These are phyloP conservation scores for Bagarius yarrelli DNA, from an alignment of 2,113 vertebrate genomes.

Conservation along the genomic window DNA sequence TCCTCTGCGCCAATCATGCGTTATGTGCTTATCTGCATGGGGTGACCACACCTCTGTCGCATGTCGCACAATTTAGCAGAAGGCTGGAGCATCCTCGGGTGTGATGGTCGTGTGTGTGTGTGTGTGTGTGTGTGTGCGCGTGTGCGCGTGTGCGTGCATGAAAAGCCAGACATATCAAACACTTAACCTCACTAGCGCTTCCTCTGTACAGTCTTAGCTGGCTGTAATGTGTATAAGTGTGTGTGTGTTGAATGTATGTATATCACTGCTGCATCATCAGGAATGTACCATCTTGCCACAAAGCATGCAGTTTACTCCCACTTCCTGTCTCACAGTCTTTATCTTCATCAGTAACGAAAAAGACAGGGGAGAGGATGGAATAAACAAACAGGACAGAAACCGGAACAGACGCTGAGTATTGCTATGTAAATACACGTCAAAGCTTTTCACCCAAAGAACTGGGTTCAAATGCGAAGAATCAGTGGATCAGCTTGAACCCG, in stretches of 20 bases:
- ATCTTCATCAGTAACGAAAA: neutral
- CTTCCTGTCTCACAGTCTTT: constrained; percentile 6
- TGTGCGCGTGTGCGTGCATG: neutral
- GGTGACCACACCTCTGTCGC: constrained; percentile 16
- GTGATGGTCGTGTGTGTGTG: neutral
- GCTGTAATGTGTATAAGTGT: neutral
- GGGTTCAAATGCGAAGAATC: neutral
- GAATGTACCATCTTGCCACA: neutral
- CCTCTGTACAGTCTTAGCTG: constrained; percentile 30
- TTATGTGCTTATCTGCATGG: constrained; percentile 39
- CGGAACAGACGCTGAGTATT: neutral
- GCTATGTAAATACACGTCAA: constrained; percentile 29
- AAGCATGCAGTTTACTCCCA: neutral
- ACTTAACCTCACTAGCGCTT: constrained; percentile 39
- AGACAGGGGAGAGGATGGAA: neutral
- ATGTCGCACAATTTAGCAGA: constrained; percentile 8
- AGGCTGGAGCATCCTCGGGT: neutral
- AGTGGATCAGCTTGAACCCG: neutral
- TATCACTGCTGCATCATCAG: constrained; percentile 24
- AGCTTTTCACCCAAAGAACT: constrained; percentile 40
- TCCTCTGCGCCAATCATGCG: constrained; percentile 14
- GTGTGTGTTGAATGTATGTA: neutral
- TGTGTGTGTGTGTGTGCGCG: constrained; percentile 16
- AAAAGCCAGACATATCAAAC: constrained; percentile 5
- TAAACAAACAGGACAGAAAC: neutral